A percentile compares a stretch with the other conserved stretches of the same genome.
These are phyloP conservation scores for Carassius carassius DNA, from an alignment of 2,113 vertebrate genomes.

Conservation along the genomic window DNA sequence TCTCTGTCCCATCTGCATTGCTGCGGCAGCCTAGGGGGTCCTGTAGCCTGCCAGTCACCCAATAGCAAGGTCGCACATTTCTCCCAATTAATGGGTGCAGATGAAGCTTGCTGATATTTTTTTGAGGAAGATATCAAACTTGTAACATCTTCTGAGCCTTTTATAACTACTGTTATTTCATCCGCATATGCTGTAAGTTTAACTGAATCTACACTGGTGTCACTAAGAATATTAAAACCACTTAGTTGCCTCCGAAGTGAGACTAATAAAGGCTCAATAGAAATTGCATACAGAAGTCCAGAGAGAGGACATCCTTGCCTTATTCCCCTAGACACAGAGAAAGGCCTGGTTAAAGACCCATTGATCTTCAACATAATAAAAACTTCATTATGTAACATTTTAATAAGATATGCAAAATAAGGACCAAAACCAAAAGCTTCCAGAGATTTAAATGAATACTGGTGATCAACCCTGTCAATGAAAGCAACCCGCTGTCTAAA, in stretches of 20 bases:
- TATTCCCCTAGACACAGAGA: neutral
- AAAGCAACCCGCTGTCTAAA: too few species aligned
- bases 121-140: neutral
- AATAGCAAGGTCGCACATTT: neutral
- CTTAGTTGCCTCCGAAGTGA: neutral
- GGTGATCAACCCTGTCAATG: too few species aligned
- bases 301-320: neutral
- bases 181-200: too few species aligned
- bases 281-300: neutral
- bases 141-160: too few species aligned
- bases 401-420: neutral
- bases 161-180: too few species aligned
- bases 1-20: neutral
- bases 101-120: neutral
- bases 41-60: neutral
- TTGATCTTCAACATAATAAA: slow-evolving; percentile 4
- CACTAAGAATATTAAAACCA: neutral
- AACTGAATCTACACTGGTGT: too few species aligned
- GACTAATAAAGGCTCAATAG: neutral
- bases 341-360: neutral
- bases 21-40: neutral
- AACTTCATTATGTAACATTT: neutral
- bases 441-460: too few species aligned
- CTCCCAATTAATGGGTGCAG: slow-evolving; percentile 9
- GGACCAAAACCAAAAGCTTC: too few species aligned